These are phyloP conservation scores for Hofmannophila pseudospretella DNA, from an alignment of 2,888 invertebrate genomes.

Conservation along the genomic window DNA sequence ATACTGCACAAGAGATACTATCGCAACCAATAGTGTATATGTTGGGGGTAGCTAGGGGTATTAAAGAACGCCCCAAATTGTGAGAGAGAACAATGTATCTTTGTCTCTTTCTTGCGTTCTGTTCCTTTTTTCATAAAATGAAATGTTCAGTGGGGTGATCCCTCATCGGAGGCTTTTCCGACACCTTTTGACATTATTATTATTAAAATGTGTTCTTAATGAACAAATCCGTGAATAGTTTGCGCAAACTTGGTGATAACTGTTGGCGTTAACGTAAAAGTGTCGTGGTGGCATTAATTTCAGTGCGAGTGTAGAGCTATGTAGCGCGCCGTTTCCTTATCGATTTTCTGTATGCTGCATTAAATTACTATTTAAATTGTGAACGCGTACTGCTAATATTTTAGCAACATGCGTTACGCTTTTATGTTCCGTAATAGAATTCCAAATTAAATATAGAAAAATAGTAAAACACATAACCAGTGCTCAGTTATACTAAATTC, in stretches of 20 bases:
- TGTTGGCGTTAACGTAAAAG: constrained; percentile 35
- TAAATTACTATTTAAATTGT: constrained; percentile 65
- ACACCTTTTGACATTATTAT: constrained; percentile 26
- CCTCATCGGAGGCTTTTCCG: constrained; percentile 31
- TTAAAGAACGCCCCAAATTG: constrained; percentile 53
- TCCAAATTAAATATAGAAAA: constrained; percentile 22
- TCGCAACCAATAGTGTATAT: neutral
- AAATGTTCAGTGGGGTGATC: constrained; percentile 39
- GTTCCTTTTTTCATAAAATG: constrained; percentile 32
- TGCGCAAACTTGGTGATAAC: constrained; percentile 25
- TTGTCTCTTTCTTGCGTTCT: constrained; percentile 54
- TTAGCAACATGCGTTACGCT: constrained; percentile 46
- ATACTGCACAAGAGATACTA: neutral
- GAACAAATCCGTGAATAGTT: constrained; percentile 16
- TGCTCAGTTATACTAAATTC: too few species aligned
- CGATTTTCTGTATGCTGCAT: constrained; percentile 76
- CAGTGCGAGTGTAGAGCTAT: constrained; percentile 48
- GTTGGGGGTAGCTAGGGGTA: constrained; percentile 24
- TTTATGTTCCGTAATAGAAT: constrained; percentile 31
- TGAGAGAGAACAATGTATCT: constrained; percentile 31
- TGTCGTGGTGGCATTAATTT: constrained; percentile 44
- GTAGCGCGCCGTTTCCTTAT: constrained; percentile 70
- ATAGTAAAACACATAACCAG: too few species aligned
- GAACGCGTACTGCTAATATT: constrained; percentile 59
- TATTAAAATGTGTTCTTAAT: constrained; percentile 19